These are phyloP conservation scores for Tethea ocularis DNA, from an alignment of 2,888 invertebrate genomes.

Conservation along the genomic window DNA sequence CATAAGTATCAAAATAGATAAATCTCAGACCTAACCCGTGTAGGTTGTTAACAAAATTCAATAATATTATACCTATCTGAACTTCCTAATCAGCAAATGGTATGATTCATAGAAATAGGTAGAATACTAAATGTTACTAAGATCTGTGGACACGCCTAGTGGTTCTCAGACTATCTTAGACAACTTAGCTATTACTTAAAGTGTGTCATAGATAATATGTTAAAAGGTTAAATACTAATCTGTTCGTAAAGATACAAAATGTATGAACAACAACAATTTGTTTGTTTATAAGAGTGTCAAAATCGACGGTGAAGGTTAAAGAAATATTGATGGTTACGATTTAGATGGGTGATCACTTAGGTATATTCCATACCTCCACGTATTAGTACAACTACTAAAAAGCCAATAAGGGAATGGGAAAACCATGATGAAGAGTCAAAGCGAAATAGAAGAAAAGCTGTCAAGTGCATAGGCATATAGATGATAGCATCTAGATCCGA, in stretches of 20 bases:
- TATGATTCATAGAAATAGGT: background rate
- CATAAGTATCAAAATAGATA: background rate
- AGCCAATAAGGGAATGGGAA: too few relatives aligned
- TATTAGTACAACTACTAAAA: too few relatives aligned
- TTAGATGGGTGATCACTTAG: too few relatives aligned
- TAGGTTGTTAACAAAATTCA: background rate
- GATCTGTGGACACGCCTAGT: background rate
- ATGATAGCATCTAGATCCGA: too few relatives aligned
- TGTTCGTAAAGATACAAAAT: background rate
- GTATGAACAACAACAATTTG: background rate
- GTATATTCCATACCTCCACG: too few relatives aligned
- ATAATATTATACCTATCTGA: background rate
- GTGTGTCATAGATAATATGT: background rate
- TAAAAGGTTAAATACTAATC: background rate
- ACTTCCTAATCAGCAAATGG: background rate
- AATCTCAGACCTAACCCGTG: background rate
- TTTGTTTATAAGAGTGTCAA: background rate
- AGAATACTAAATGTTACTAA: background rate
- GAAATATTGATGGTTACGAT: background rate
- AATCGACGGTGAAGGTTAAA: too few relatives aligned
- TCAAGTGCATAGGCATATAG: too few relatives aligned
- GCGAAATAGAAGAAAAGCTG: too few relatives aligned
- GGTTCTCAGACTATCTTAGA: background rate
- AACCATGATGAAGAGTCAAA: too few relatives aligned
- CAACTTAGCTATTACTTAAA: background rate